Conservation (phyloP, 92 coral and sea anemone species). For the Paragorgia papillata region DNA sequence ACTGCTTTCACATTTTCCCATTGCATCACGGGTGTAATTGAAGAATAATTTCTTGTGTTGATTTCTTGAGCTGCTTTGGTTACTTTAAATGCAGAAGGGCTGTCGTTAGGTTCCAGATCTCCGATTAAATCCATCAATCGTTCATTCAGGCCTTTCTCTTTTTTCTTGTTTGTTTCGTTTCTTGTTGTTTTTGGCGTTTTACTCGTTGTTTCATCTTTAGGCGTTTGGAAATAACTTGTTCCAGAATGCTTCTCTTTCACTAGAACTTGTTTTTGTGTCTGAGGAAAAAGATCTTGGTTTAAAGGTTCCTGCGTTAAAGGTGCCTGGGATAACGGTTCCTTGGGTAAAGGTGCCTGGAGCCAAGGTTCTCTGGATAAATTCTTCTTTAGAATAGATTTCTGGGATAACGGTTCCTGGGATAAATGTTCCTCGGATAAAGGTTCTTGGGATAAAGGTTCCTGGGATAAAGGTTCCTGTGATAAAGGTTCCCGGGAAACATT, state of each 20-base stretch:
- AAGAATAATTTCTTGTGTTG: too few relatives aligned
- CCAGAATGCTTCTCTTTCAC: neutral
- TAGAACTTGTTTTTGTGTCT: neutral
- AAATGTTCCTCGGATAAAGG: neutral
- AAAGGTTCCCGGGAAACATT: neutral
- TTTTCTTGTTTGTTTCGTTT: neutral
- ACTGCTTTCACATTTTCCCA: too few relatives aligned
- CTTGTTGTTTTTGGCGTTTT: neutral
- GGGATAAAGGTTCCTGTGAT: neutral
- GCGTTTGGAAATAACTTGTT: neutral
- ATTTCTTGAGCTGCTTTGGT: neutral
- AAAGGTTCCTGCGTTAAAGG: too few relatives aligned
- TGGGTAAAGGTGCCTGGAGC: too few relatives aligned
- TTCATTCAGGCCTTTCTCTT: neutral
- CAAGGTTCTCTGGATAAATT: too few relatives aligned
- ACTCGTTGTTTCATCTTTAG: neutral
- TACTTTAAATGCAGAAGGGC: neutral
- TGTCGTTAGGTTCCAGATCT: conserved; percentile 6
- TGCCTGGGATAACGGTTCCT: too few relatives aligned
- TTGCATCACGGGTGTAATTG: neutral
- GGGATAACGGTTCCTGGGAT: too few relatives aligned
- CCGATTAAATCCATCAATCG: conserved; percentile 7
- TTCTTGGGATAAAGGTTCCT: neutral
- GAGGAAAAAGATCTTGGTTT: neutral
- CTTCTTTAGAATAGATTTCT: too few relatives aligned